phyloP scores from a whole-genome alignment of 2,797 vertebrate species.

The Myiotriccus ornatus region DNA sequence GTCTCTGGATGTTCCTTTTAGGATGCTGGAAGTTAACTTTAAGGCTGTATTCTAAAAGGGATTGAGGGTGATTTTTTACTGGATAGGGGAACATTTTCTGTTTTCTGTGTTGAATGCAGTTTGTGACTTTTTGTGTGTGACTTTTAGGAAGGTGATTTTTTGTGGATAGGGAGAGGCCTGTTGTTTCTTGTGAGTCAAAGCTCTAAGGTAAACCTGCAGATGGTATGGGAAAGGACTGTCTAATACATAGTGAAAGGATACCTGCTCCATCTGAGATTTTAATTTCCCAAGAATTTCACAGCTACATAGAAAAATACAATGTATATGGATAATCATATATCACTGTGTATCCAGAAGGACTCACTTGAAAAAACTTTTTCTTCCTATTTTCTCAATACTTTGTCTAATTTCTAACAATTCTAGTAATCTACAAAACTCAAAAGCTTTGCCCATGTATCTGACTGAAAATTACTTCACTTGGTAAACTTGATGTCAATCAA shows the following conservation, averaged over 20 bases:
- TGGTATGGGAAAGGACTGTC: not conserved
- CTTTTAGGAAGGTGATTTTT: not conserved
- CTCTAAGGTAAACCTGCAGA: not conserved
- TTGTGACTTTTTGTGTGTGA: not conserved
- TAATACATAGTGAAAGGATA: not conserved
- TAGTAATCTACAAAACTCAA: not conserved
- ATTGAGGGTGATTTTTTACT: not conserved
- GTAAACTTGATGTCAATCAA: not conserved
- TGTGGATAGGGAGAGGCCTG: not conserved
- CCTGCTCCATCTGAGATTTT: not conserved
- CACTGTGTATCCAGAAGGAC: not conserved
- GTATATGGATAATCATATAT: not conserved
- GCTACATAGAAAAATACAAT: not conserved
- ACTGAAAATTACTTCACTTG: not conserved
- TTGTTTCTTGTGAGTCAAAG: not conserved
- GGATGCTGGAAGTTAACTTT: not conserved
- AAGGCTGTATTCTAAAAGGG: not conserved
- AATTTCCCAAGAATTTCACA: not conserved
- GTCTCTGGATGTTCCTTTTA: not conserved
- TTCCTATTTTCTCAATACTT: not conserved
- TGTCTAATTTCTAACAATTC: not conserved
- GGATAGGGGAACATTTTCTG: not conserved
- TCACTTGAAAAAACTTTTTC: fast-evolving
- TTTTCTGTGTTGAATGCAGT: not conserved
- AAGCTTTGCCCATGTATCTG: not conserved